Base-by-base conservation (phyloP, 2,797 vertebrate genomes). In the Chelidonichthys spinosus region DNA sequence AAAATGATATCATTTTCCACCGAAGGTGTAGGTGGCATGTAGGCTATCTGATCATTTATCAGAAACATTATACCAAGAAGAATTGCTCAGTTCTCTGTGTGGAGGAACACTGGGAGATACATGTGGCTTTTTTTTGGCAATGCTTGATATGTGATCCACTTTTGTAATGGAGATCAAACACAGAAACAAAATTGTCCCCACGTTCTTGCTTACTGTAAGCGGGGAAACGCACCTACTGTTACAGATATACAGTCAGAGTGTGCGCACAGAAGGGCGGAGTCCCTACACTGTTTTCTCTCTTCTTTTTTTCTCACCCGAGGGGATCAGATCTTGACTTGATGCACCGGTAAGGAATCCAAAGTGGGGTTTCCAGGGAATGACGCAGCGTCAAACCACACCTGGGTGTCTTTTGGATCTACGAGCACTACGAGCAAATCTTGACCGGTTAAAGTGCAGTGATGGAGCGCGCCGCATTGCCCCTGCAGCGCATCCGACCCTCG, bases 201-300 rank as follows among this genome's bases (percentile, higher is more conserved):
- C 36, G 63, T 47, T 25, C 4, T 5, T 18, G 32, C 44, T 15
- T 50, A 62, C 56, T 55, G 36, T 43, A 60, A 55, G 11, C 2
- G 5, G 9, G 17, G 55, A 53, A 66, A 46, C n/a, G 11, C 73
- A 60, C 35, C 39, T 39, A 4, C 17, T 17, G 44, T 6, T 18
- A 50, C n/a, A 5, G 9, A 11, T 56, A 47, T 10, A 49, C 44
- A 15, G 65, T 47, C 76, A 49, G 46, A 44, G 60, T 62, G 58
- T 47, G 80, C 64, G 58, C 65, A 66, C 36, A 43, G n/a, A 60
- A 81, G 88, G 91, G 91, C 80, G 89, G 90, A 89, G 91, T 74
- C 84, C n/a, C 17, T 49, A 9, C 53, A 13, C n/a, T 53, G 59
- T 37, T 25, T 25, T 25, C 25, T 25, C 62, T 46, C 42, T 69